Evolutionary conservation across 2,888 invertebrate species (phyloP), one percentile per base, ranked within the genome.

Genomic region (Drosophila paucipuncta): DNA sequence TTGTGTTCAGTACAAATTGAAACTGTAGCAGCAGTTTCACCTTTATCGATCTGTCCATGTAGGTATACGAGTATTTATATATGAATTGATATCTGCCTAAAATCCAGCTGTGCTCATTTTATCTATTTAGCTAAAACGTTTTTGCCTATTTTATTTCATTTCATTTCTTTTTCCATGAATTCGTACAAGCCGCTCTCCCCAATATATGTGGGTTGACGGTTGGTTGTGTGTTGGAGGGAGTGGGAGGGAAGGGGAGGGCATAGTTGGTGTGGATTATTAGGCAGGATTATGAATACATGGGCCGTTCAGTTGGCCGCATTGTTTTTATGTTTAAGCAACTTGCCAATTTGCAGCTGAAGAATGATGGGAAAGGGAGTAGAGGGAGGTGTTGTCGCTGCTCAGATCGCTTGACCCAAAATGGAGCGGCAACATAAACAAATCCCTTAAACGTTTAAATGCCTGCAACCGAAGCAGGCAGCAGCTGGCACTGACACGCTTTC

Each of bases 371-470:
- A 9, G 37, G 35, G 68, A 47, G 25, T 7, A 10, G 31, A 52
- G 11, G 41, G 16, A 9, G 30, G 41, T 47, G 11, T 18, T 52
- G 53, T 50, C 35, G 43, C 54, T 33, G 30, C 63, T 74, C 58
- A 54, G 39, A 75, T 57, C 62, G 78, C 72, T 79, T 79, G 79
- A 80, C 80, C 80, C 80, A 74, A 80, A 80, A 77, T 77, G 52
- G 57, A 77, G 69, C 76, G 63, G 73, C 75, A 78, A 80, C 84
- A 85, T 85, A 85, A 85, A 85, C 89, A 85, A 88, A 85, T 85
- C 89, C 85, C 85, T 85, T 86, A 85, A 85, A 85, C 89, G 89
- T 85, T 85, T 85, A 85, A 88, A 88, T 88, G 85, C 78, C 82
- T 80, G 73, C 79, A 82, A 77, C 73, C 73, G 79, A 79, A 79